Evolutionary conservation across 2,888 invertebrate genomes (phyloP), one percentile per base, ranked within the genome.

Genomic region (Orchesellides sinensis): DNA sequence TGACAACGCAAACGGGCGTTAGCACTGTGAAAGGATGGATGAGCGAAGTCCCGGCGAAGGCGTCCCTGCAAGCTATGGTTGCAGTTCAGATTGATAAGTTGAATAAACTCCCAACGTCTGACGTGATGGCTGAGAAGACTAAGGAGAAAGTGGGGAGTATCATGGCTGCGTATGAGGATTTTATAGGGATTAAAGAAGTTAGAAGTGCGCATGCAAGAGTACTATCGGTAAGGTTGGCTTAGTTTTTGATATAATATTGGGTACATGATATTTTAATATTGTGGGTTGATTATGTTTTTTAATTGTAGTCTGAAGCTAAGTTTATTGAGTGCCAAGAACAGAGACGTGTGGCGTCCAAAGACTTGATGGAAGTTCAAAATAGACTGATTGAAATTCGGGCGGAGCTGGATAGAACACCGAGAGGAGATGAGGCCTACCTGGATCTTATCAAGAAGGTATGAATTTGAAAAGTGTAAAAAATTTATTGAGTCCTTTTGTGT

Each of bases 101-200:
- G 0, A 73, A 14, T 25, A 32, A 54, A n/a, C n/a, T 78, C 19
- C 61, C 61, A 2, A 12, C 59, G 19, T 12, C 61, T 2, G 73
- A 73, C 3, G 52, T 54, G 4, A 63, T 77, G 1, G 21, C 56
- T n/a, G 66, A 83, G 0, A 72, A 40, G 19, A 49, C 80, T 1
- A 82, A 69, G 40, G 49, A 27, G 0, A 87, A 86, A 25, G 80
- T 86, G 0, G 79, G 80, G 14, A 66, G 77, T 14, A 84, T 85
- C 74, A 88, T 90, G 86, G 86, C 89, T 65, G 87, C 88, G 90
- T 95, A 95, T 90, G 95, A 95, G 89, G 93, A 94, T 88, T 91
- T 95, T 70, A 94, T 95, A 5, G 96, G 96, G 1, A 92, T 96
- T 66, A 93, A 94, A 85, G 95, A 95, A 90, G 95, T 96, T 3